Evolutionary conservation across 2,888 invertebrate genomes (phyloP).

Genomic region (Eristalis pertinax): DNA sequence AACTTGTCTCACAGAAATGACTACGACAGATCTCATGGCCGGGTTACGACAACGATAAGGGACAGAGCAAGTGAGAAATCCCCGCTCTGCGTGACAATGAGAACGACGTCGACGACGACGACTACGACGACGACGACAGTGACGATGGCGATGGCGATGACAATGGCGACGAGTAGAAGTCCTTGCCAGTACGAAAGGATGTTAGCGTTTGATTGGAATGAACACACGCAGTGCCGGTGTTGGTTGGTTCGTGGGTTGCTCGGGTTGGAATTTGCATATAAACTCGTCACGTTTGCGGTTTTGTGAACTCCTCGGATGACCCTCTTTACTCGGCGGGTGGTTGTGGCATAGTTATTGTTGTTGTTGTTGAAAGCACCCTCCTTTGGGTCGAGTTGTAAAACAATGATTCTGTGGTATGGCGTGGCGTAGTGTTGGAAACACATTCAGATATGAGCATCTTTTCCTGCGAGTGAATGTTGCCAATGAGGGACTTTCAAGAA

Average conservation of each 20-base stretch:
- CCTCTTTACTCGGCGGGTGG: slow-evolving; percentile 42
- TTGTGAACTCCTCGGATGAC: slow-evolving; percentile 61
- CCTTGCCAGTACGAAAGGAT: slow-evolving; percentile 52
- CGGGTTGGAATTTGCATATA: slow-evolving; percentile 63
- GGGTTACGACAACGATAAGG: slow-evolving; percentile 45
- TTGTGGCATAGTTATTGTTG: slow-evolving; percentile 16
- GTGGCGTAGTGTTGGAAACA: neutral
- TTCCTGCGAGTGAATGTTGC: slow-evolving; percentile 48
- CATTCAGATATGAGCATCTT: slow-evolving; percentile 28
- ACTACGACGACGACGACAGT: slow-evolving; percentile 12
- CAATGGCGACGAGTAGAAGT: slow-evolving; percentile 24
- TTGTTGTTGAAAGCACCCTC: slow-evolving; percentile 11
- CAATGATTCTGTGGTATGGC: slow-evolving; percentile 25
- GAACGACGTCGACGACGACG: slow-evolving; percentile 36
- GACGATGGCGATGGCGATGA: slow-evolving; percentile 18
- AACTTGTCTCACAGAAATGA: slow-evolving; percentile 67
- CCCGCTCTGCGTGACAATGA: slow-evolving; percentile 52
- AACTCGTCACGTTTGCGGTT: slow-evolving; percentile 70
- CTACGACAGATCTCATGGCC: slow-evolving; percentile 55
- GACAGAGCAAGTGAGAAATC: slow-evolving; percentile 38
- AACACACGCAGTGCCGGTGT: slow-evolving; percentile 55
- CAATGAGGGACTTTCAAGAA: slow-evolving; percentile 45
- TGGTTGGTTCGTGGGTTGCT: slow-evolving; percentile 52
- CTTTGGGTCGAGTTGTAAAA: slow-evolving; percentile 57
- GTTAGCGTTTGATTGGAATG: slow-evolving; percentile 63